These are phyloP conservation scores for Pentalonia nigronervosa DNA, from an alignment of 1,140 invertebrate species.

Conservation along the genomic window DNA sequence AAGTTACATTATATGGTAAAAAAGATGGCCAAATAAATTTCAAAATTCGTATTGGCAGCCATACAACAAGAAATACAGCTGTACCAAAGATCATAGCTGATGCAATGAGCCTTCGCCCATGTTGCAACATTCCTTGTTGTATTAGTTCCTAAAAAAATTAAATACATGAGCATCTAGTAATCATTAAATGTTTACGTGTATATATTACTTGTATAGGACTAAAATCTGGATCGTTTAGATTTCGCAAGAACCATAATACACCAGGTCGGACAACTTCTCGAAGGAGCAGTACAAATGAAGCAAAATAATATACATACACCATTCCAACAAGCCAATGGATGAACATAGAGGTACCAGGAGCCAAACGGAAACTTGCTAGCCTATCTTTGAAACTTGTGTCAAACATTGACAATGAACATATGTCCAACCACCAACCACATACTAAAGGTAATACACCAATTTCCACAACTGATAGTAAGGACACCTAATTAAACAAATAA, in stretches of 20 bases:
- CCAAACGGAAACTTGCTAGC: conserved; percentile 80
- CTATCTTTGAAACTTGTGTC: conserved; percentile 89
- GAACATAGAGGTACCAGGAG: conserved; percentile 96
- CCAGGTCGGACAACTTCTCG: conserved; percentile 94
- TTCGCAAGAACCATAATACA: conserved; percentile 95
- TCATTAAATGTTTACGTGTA: background rate
- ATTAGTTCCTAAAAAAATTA: conserved; percentile 82
- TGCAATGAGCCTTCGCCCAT: conserved; percentile 86
- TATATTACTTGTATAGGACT: conserved; percentile 88
- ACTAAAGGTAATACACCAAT: conserved; percentile 95
- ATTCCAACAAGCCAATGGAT: conserved; percentile 99
- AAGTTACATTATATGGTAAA: conserved; percentile 90
- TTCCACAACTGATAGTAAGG: conserved; percentile 89
- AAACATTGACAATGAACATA: conserved; percentile 95
- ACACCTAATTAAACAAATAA: conserved; percentile 66
- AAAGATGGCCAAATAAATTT: conserved; percentile 84
- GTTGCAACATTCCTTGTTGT: conserved; percentile 90
- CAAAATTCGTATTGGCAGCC: conserved; percentile 91
- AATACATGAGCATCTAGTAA: background rate
- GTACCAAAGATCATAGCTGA: conserved; percentile 97
- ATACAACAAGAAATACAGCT: conserved; percentile 93
- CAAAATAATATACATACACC: conserved; percentile 99
- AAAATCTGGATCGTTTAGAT: conserved; percentile 98
- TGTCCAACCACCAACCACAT: conserved; percentile 99
- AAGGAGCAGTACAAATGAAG: conserved; percentile 92